Evolutionary conservation across 2,888 invertebrate species (phyloP).

Genomic region (Lithophane socia): DNA sequence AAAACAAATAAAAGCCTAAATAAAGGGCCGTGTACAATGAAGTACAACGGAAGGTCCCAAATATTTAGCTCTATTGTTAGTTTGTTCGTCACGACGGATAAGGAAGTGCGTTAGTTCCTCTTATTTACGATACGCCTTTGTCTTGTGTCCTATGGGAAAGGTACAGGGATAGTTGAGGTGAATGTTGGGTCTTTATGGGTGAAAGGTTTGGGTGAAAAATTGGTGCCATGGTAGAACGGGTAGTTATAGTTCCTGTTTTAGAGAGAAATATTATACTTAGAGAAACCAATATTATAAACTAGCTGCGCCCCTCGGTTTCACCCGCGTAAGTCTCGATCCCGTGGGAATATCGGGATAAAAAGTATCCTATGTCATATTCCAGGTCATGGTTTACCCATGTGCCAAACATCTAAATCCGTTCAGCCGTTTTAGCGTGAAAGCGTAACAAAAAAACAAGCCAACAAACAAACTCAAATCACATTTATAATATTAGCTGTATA

Average conservation of each 20-base stretch:
- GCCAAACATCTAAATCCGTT: too few relatives aligned
- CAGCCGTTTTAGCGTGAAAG: too few relatives aligned
- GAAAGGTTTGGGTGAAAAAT: constrained; percentile 19
- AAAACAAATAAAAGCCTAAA: constrained; percentile 36
- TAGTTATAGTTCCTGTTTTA: neutral
- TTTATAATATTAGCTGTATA: too few relatives aligned
- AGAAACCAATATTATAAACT: neutral
- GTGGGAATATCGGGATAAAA: too few relatives aligned
- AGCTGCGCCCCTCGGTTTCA: too few relatives aligned
- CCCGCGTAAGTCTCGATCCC: too few relatives aligned
- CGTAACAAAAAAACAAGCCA: too few relatives aligned
- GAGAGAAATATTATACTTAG: neutral
- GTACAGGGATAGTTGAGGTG: constrained; percentile 48
- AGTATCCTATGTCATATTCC: too few relatives aligned
- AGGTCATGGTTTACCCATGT: too few relatives aligned
- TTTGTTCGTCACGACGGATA: constrained; percentile 68
- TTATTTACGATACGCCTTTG: constrained; percentile 69
- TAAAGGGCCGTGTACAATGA: constrained; percentile 61
- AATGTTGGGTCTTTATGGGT: neutral
- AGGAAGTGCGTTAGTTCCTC: constrained; percentile 76
- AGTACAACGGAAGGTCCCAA: constrained; percentile 67
- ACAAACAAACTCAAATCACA: too few relatives aligned
- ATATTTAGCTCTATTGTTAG: constrained; percentile 65
- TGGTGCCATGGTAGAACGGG: neutral
- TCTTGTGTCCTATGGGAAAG: constrained; percentile 43